phyloP scores from a whole-genome alignment of 2,888 invertebrate species.

The Tenthredo scrophulariae region DNA sequence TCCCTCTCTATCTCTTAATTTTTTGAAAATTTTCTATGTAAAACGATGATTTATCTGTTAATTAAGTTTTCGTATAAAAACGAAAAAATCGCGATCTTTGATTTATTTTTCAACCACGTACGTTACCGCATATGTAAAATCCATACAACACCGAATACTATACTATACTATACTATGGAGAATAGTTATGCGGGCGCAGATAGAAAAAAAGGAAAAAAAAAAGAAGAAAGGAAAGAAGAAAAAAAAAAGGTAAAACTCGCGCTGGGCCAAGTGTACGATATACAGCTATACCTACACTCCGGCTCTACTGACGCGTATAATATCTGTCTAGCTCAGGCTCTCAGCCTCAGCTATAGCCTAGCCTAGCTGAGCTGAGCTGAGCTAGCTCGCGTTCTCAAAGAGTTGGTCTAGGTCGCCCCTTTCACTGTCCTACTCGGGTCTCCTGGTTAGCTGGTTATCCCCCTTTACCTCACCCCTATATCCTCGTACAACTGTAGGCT shows the following conservation, averaged over 20 bases:
- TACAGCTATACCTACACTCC: not conserved
- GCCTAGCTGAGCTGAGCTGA: not conserved
- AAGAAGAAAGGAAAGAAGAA: slow-evolving; percentile 42
- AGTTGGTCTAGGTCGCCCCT: slow-evolving; percentile 75
- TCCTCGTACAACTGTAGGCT: not conserved
- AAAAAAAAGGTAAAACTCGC: slow-evolving; percentile 38
- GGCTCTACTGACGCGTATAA: not conserved
- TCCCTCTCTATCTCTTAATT: too few species aligned
- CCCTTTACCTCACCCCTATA: not conserved
- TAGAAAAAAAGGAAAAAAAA: not conserved
- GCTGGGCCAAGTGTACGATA: not conserved
- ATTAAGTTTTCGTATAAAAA: too few species aligned
- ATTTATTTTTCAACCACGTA: too few species aligned
- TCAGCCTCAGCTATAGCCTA: not conserved
- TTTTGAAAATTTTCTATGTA: too few species aligned
- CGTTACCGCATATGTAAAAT: too few species aligned
- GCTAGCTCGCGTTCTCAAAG: slow-evolving; percentile 30
- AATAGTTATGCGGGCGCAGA: not conserved
- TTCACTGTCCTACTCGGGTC: slow-evolving; percentile 74
- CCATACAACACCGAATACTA: not conserved
- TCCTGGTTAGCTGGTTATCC: slow-evolving; percentile 53
- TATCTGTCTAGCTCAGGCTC: not conserved
- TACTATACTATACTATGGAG: not conserved
- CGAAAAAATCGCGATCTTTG: not conserved
- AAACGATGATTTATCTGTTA: too few species aligned